These are phyloP conservation scores for Podilymbus podiceps DNA, from an alignment of 2,113 vertebrate species.

Conservation along the genomic window DNA sequence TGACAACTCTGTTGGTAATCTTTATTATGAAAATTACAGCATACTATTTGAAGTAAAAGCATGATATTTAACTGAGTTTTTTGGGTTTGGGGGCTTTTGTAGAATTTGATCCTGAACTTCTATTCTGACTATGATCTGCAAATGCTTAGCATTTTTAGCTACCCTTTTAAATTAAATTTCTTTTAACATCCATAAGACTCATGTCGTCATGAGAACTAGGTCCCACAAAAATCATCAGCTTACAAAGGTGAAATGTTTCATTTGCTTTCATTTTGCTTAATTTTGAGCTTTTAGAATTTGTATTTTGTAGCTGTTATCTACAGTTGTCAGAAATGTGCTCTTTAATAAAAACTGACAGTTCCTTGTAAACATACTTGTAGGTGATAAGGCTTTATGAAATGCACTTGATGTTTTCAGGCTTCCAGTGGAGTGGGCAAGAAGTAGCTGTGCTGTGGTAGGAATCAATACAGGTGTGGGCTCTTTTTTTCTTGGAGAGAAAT, in stretches of 20 bases:
- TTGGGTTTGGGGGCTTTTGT: background rate
- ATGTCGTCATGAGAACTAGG: rapidly evolving
- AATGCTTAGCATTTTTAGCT: background rate
- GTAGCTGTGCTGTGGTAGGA: background rate
- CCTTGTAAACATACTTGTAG: background rate
- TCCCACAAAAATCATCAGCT: background rate
- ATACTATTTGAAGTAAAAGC: background rate
- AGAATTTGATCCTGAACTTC: background rate
- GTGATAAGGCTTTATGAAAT: background rate
- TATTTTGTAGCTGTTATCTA: background rate
- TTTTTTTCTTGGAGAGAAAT: background rate
- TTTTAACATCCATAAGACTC: background rate
- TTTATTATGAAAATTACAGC: background rate
- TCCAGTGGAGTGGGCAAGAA: background rate
- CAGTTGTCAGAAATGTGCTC: background rate
- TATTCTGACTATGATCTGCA: background rate
- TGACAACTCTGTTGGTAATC: background rate
- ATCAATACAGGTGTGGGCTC: background rate
- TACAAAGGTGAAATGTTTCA: background rate
- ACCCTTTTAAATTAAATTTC: background rate
- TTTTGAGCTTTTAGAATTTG: background rate
- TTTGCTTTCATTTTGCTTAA: background rate
- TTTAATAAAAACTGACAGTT: background rate
- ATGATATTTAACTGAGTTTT: background rate
- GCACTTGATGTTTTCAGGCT: background rate